Evolutionary conservation across 2,797 vertebrate species (phyloP).

Genomic region (Pseudochaenichthys georgianus): DNA sequence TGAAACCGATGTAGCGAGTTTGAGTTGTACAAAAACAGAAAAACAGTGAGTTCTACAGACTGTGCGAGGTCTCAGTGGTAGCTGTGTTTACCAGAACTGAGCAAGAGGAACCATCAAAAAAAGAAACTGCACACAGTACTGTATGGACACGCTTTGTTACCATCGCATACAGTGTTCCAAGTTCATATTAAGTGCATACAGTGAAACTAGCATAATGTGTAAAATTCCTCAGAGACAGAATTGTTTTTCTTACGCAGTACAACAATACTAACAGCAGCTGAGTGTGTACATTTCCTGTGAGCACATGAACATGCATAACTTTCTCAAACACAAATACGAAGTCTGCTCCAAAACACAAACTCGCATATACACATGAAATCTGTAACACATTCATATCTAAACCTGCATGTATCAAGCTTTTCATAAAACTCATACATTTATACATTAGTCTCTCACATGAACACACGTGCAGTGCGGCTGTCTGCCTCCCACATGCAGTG

Average conservation of each 20-base stretch:
- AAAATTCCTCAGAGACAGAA: conserved; percentile 35
- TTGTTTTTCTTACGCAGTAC: conserved; percentile 36
- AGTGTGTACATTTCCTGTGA: conserved; percentile 34
- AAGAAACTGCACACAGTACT: conserved; percentile 28
- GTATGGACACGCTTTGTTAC: conserved; percentile 2
- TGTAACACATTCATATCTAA: conserved; percentile 49
- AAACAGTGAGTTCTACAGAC: conserved; percentile 42
- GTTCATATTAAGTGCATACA: conserved; percentile 41
- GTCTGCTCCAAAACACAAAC: conserved; percentile 35
- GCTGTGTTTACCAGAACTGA: conserved; percentile 48
- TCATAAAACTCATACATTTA: conserved; percentile 56
- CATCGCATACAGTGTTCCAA: conserved; percentile 29
- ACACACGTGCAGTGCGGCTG: conserved; percentile 62
- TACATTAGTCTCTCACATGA: conserved; percentile 62
- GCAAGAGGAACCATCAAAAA: conserved; percentile 36
- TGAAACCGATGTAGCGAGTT: conserved; percentile 24
- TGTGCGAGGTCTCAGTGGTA: conserved; percentile 49
- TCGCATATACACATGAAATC: conserved; percentile 31
- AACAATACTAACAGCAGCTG: conserved; percentile 25
- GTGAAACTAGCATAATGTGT: conserved; percentile 26
- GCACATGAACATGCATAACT: conserved; percentile 11
- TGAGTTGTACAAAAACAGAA: conserved; percentile 18
- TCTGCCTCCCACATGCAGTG: conserved; percentile 74
- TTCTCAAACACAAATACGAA: conserved; percentile 24
- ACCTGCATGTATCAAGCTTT: conserved; percentile 38